phyloP scores from a whole-genome alignment of 2,888 invertebrate species.

The Agrochola lota region DNA sequence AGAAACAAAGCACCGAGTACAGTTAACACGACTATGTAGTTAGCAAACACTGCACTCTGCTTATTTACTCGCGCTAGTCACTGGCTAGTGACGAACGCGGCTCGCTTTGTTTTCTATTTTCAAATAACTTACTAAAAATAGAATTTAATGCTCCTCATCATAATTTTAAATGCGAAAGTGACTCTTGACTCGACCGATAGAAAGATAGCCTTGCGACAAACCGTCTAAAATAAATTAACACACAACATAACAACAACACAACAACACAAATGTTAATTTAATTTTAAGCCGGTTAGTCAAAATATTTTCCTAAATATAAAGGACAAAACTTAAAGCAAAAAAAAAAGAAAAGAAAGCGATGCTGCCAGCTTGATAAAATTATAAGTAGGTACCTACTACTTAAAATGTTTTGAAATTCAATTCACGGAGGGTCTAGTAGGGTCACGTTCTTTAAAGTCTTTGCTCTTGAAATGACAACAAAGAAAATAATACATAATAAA shows the following conservation, averaged over 20 bases:
- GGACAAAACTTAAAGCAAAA: neutral
- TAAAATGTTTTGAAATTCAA: neutral
- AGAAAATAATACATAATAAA: neutral
- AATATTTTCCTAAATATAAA: neutral
- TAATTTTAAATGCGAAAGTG: slow-evolving; percentile 8
- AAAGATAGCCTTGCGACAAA: neutral
- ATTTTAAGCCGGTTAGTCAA: neutral
- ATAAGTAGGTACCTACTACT: neutral
- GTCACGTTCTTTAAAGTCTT: neutral
- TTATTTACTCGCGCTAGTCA: slow-evolving; percentile 49
- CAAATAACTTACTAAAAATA: slow-evolving; percentile 30
- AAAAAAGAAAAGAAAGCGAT: neutral
- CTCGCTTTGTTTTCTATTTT: slow-evolving; percentile 31
- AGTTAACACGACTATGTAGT: slow-evolving; percentile 51
- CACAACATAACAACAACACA: too few relatives aligned
- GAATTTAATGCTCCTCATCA: neutral
- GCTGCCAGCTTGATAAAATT: neutral
- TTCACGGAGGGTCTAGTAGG: neutral
- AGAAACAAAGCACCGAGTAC: slow-evolving; percentile 49
- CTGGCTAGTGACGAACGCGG: slow-evolving; percentile 31
- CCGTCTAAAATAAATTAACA: neutral
- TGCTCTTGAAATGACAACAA: neutral
- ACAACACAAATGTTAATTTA: neutral
- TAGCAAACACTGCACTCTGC: slow-evolving; percentile 50
- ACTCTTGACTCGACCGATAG: neutral